phyloP scores from a whole-genome alignment of 2,113 vertebrate species.

The Brachypteracias leptosomus region DNA sequence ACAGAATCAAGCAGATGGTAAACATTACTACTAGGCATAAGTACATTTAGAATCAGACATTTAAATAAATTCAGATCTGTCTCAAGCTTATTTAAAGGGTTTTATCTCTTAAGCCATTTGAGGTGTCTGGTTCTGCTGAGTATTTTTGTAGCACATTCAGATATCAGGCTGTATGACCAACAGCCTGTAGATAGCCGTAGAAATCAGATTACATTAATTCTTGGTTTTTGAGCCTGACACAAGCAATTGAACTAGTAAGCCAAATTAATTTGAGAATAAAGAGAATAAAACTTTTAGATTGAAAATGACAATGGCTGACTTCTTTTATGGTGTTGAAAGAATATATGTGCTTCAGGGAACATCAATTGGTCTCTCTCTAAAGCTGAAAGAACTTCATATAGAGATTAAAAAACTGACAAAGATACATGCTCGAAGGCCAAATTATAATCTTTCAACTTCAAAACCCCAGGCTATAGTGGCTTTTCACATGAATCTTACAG shows the following conservation, averaged over 20 bases:
- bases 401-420: conserved; percentile 70
- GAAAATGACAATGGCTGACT: conserved; percentile 31
- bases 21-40: conserved; percentile 79
- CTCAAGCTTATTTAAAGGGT: conserved; percentile 86
- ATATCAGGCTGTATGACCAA: conserved; percentile 43
- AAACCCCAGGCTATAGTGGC: conserved; percentile 54
- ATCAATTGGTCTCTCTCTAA: conserved; percentile 41
- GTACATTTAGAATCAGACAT: conserved; percentile 82
- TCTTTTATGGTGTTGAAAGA: conserved; percentile 49
- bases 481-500: conserved; percentile 64
- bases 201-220: conserved; percentile 39
- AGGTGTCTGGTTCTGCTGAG: conserved; percentile 68
- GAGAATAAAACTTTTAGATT: conserved; percentile 11
- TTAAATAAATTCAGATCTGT: conserved; percentile 85
- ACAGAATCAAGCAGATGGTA: conserved; percentile 83
- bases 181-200: conserved; percentile 36
- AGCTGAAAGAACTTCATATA: conserved; percentile 38
- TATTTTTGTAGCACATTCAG: conserved; percentile 54
- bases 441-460: conserved; percentile 68
- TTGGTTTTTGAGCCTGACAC: conserved; percentile 37
- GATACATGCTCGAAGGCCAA: conserved; percentile 58
- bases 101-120: conserved; percentile 77
- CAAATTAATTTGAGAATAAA: conserved; percentile 66
- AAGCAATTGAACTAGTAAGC: conserved; percentile 46
- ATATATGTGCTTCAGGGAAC: conserved; percentile 46